Evolutionary conservation across 2,113 vertebrate species (phyloP).

Genomic region (Pomatostomus ruficeps): DNA sequence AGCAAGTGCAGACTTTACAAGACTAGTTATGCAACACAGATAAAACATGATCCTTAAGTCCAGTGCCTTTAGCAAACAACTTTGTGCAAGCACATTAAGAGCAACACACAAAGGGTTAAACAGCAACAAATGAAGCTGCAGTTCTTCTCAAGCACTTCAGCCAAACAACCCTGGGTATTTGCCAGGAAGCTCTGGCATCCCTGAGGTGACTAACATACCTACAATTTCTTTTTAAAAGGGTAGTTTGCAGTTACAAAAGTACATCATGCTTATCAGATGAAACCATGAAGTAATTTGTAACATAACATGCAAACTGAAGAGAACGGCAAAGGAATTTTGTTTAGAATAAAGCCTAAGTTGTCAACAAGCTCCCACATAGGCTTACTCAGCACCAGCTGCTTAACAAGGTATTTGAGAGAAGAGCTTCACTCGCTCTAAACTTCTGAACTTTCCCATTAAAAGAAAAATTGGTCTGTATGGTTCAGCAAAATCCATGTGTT

Average conservation of each 20-base stretch:
- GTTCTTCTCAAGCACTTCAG: background rate
- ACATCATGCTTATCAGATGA: background rate
- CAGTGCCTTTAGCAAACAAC: background rate
- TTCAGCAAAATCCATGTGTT: background rate
- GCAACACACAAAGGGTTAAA: background rate
- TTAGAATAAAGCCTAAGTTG: slow-evolving; percentile 25
- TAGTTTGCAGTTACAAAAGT: background rate
- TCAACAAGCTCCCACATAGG: slow-evolving; percentile 47
- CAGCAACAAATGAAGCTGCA: background rate
- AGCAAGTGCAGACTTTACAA: background rate
- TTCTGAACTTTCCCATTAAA: background rate
- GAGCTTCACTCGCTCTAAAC: background rate
- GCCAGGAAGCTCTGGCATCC: background rate
- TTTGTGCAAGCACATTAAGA: background rate
- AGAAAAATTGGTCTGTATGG: background rate
- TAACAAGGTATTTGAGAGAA: background rate
- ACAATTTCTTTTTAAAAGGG: background rate
- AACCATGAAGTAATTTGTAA: background rate
- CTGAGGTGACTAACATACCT: background rate
- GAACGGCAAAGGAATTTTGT: background rate
- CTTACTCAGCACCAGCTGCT: slow-evolving; percentile 60
- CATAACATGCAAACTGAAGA: background rate
- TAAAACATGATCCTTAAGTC: background rate
- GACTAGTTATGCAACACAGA: background rate
- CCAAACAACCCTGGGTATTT: background rate